Base-by-base conservation (phyloP, 1,140 invertebrate species). In the Neuroterus valhalla region DNA sequence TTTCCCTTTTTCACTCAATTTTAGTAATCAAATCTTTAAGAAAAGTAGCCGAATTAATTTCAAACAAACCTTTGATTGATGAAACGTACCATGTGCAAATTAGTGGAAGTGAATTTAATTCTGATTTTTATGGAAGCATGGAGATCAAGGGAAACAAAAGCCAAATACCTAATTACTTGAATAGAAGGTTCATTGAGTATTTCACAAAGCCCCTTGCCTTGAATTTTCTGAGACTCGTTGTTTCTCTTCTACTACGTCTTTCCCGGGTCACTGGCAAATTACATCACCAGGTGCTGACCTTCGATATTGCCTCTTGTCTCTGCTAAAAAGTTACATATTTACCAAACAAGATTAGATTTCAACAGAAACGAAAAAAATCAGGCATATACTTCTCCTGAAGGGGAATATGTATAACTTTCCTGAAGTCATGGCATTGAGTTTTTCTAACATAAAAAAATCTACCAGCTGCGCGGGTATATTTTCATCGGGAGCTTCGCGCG, bases 61-160 rank as follows among this genome's bases (percentile, higher is more conserved):
- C 50, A 77, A 75, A 62, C 67, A 62, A 68, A 44, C 45, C 52
- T 70, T 71, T 75, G 78, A 26, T 26, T 26, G 8, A 38, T 38
- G 31, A 38, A 38, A 8, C 31, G 31, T 8, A 38, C 8, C 1
- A 38, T 8, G 31, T 6, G 31, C 31, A 38, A 38, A 38, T 38
- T 38, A 10, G 31, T 38, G 31, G 31, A 38, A 38, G 31, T 38
- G 10, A 38, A 38, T 38, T 38, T 38, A 1, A 8, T 0, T 38
- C 10, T 38, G 1, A 21, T 19, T 21, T 50, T 21, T 11, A 21
- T 38, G 31, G 31, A 38, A 38, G 8, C 10, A 50, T 50, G 12
- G 48, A 50, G 48, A 50, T 50, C 48, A 50, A 50, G 48, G 48
- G 21, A 50, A n/a, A 19, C 21, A 19, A 11, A 50, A 50, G 21